Evolutionary conservation across 2,797 vertebrate genomes (phyloP).

Genomic region (Sibirionetta formosa): DNA sequence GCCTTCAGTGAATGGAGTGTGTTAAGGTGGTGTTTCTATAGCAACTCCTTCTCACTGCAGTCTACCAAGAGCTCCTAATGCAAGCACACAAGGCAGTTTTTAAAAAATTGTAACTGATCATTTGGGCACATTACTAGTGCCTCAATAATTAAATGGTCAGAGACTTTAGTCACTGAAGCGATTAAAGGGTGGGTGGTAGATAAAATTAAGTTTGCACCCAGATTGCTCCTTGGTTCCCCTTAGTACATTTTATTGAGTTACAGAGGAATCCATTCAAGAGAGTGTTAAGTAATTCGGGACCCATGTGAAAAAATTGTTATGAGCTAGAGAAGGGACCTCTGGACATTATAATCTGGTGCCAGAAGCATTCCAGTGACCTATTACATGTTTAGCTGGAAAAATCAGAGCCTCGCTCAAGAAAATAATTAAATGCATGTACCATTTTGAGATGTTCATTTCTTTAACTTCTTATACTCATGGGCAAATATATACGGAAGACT

Average conservation of each 20-base stretch:
- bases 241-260: slow-evolving; percentile 5
- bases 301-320: not conserved
- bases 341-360: not conserved
- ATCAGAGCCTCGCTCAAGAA: not conserved
- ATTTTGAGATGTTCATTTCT: not conserved
- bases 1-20: not conserved
- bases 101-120: slow-evolving; percentile 48
- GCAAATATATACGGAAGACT: not conserved
- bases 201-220: slow-evolving; percentile 46
- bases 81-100: slow-evolving; percentile 33
- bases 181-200: slow-evolving; percentile 44
- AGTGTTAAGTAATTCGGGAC: slow-evolving; percentile 24
- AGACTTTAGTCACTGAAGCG: slow-evolving; percentile 44
- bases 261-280: not conserved
- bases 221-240: not conserved
- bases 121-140: slow-evolving; percentile 29
- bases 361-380: not conserved
- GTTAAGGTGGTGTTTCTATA: slow-evolving; percentile 60
- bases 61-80: slow-evolving; percentile 27
- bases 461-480: not conserved
- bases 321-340: not conserved
- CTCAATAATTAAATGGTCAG: slow-evolving; percentile 48
- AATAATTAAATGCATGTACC: rapidly evolving
- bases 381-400: not conserved
- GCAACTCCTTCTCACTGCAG: slow-evolving; percentile 19